These are phyloP conservation scores for Adelognathus sp. DNA, from an alignment of 2,888 invertebrate species.

Conservation along the genomic window DNA sequence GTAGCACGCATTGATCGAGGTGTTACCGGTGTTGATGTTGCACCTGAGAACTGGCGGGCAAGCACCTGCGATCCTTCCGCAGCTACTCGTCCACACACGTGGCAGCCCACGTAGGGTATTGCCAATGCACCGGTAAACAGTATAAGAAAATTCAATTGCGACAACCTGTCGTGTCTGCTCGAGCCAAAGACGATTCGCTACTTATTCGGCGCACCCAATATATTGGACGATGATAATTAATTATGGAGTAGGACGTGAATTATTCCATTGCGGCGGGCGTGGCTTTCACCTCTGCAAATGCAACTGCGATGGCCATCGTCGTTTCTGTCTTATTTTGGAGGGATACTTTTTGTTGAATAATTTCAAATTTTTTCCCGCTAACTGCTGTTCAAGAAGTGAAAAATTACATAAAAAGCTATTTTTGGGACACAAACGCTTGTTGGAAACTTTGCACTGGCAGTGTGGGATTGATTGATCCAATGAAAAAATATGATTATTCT, in stretches of 20 bases:
- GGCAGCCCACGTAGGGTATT: constrained; percentile 1
- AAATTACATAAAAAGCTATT: no score
- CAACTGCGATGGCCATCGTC: background rate
- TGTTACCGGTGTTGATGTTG: background rate
- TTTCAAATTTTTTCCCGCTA: background rate
- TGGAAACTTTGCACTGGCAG: no score
- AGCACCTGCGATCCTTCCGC: constrained; percentile 23
- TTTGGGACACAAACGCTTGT: no score
- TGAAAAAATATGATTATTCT: no score
- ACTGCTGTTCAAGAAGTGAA: no score
- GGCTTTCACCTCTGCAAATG: constrained; percentile 18
- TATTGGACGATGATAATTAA: constrained; percentile 33
- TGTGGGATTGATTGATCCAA: no score
- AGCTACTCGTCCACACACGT: constrained; percentile 8
- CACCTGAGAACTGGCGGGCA: constrained; percentile 29
- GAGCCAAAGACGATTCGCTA: constrained; percentile 17
- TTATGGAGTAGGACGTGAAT: constrained; percentile 35
- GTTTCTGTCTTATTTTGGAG: background rate
- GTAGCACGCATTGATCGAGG: constrained; percentile 12
- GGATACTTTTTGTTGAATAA: background rate
- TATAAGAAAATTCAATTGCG: constrained; percentile 10
- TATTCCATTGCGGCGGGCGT: constrained; percentile 18
- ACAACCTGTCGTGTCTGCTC: background rate
- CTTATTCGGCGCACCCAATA: constrained; percentile 33
- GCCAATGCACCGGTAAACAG: background rate